Percentiles rank a stretch among this genome's conserved stretches.
phyloP scores from a whole-genome alignment of 2,888 invertebrate genomes.

The Limnephilus rhombicus region DNA sequence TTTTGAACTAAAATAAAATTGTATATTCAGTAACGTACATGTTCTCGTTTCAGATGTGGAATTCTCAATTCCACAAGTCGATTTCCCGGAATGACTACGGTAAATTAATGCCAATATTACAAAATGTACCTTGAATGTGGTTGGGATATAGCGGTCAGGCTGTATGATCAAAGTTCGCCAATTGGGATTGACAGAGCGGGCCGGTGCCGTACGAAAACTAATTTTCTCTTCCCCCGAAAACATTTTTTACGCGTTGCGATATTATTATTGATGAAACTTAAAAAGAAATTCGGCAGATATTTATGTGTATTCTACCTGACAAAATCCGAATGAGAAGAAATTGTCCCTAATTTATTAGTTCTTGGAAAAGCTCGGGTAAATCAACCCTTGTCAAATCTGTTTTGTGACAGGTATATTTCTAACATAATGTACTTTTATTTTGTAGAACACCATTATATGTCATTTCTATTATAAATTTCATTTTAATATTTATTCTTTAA shows the following conservation, averaged over 20 bases:
- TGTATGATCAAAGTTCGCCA: background rate
- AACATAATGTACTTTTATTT: background rate
- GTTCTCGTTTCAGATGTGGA: background rate
- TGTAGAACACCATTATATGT: background rate
- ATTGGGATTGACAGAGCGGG: background rate
- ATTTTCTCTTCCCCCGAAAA: background rate
- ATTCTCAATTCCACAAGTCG: background rate
- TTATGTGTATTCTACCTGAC: background rate
- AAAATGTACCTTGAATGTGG: background rate
- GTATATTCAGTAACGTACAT: too few species aligned
- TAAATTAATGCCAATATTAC: background rate
- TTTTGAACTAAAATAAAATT: too few species aligned
- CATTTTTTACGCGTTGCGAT: background rate
- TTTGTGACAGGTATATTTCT: background rate
- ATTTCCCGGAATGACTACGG: background rate
- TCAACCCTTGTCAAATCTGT: background rate
- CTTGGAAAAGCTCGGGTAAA: background rate
- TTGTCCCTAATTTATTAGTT: background rate
- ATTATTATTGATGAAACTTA: background rate
- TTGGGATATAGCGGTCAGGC: background rate
- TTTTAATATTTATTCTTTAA: background rate
- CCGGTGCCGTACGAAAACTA: background rate
- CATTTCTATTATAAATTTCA: background rate
- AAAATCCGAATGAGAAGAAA: background rate
- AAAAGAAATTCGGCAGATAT: background rate